A percentile compares a stretch with the other conserved stretches of the same genome.
These are phyloP conservation scores for Myiozetetes cayanensis DNA, from an alignment of 2,113 vertebrate species.

Conservation along the genomic window DNA sequence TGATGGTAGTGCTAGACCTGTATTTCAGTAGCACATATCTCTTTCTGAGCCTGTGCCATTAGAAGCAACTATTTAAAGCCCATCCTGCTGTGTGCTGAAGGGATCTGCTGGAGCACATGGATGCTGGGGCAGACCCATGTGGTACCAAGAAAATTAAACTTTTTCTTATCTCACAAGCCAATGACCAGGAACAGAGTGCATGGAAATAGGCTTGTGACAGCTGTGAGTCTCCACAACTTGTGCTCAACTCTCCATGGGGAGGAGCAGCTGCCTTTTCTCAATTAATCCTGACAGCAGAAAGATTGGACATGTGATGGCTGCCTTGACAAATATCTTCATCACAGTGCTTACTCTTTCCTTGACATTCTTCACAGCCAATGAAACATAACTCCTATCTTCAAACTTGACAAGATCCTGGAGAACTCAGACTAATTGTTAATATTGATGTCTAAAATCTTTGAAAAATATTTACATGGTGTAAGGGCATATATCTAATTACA, in stretches of 20 bases:
- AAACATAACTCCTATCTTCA: not conserved
- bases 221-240: not conserved
- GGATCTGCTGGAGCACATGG: not conserved
- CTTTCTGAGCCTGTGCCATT: not conserved
- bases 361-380: not conserved
- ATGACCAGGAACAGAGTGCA: not conserved
- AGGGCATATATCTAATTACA: not conserved
- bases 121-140: not conserved
- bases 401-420: not conserved
- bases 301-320: not conserved
- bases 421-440: not conserved
- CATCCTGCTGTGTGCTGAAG: not conserved
- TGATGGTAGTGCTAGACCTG: not conserved
- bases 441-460: not conserved
- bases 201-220: not conserved
- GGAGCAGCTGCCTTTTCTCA: not conserved
- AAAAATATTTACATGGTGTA: not conserved
- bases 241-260: not conserved
- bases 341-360: constrained; percentile 1
- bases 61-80: not conserved
- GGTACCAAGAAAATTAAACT: not conserved
- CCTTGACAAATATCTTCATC: constrained; percentile 23
- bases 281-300: not conserved
- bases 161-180: not conserved
- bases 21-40: not conserved